These are phyloP conservation scores for Drosophila nigrodunni DNA, from an alignment of 1,140 invertebrate species.

Conservation along the genomic window DNA sequence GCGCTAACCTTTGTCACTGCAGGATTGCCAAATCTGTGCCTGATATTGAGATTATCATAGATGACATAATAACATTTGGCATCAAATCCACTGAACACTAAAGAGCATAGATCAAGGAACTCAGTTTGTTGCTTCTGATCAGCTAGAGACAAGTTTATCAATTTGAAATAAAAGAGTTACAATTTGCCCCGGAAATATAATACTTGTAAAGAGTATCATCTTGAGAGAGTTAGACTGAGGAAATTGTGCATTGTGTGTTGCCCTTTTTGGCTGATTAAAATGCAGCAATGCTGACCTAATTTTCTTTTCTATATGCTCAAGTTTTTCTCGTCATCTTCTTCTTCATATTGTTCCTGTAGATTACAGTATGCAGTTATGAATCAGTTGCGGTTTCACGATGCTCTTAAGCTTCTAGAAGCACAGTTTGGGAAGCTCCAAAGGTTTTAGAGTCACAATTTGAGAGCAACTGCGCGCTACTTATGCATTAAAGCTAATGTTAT, in stretches of 20 bases:
- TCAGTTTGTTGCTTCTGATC: neutral
- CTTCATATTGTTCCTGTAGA: constrained; percentile 8
- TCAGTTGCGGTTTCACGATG: constrained; percentile 1
- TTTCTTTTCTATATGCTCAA: constrained; percentile 27
- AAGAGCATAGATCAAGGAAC: constrained; percentile 22
- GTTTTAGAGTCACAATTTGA: constrained; percentile 16
- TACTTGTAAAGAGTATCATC: neutral
- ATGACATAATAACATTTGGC: constrained; percentile 43
- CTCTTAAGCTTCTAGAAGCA: constrained; percentile 7
- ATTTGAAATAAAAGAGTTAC: constrained; percentile 49
- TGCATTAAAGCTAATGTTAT: neutral
- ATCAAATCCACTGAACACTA: constrained; percentile 44
- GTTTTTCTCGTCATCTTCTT: neutral
- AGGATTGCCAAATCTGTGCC: constrained; percentile 52
- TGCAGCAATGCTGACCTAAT: constrained; percentile 62
- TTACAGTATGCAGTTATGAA: constrained; percentile 24
- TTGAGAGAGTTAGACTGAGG: constrained; percentile 12
- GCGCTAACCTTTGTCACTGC: constrained; percentile 48
- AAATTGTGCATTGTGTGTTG: constrained; percentile 23
- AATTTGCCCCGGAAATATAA: constrained; percentile 47
- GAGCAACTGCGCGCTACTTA: neutral
- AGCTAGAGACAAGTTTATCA: constrained; percentile 41
- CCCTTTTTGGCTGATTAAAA: constrained; percentile 58
- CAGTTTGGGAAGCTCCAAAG: constrained; percentile 2
- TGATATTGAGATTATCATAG: constrained; percentile 40